phyloP scores from a whole-genome alignment of 2,797 vertebrate species.

The Pangasius macronema region DNA sequence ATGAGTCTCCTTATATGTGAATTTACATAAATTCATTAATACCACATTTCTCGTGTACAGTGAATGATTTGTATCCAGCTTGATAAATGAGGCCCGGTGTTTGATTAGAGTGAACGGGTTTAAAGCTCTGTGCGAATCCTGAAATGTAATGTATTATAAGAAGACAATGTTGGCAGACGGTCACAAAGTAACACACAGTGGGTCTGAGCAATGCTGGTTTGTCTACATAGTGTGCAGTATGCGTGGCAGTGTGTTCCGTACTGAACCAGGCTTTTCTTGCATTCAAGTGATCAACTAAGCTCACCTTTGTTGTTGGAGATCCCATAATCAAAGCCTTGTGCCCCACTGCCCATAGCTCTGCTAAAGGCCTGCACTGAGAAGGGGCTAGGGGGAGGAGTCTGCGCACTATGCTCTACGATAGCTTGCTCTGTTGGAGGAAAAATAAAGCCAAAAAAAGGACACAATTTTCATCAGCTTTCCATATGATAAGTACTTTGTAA shows the following conservation, averaged over 20 bases:
- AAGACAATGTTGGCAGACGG: neutral
- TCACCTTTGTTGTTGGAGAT: constrained; percentile 98
- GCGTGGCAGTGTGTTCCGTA: neutral
- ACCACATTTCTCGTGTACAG: neutral
- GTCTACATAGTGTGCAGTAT: neutral
- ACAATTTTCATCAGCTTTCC: neutral
- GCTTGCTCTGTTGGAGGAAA: constrained; percentile 81
- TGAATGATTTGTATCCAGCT: neutral
- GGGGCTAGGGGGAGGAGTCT: constrained; percentile 96
- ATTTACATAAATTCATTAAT: neutral
- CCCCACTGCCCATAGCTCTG: constrained; percentile 84
- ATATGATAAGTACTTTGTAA: neutral
- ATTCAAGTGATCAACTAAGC: constrained; percentile 44
- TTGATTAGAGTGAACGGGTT: neutral
- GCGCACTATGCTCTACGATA: constrained; percentile 87
- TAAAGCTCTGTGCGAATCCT: neutral
- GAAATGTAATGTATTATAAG: neutral
- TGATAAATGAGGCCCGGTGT: constrained; percentile 15
- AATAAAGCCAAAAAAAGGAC: neutral
- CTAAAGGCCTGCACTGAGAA: constrained; percentile 96
- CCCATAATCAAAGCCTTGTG: constrained; percentile 96
- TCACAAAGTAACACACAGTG: constrained; percentile 21
- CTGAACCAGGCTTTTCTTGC: neutral
- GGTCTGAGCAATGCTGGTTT: neutral
- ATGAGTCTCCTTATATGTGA: neutral